phyloP scores from a whole-genome alignment of 1,140 invertebrate species.

The Mercenaria mercenaria region DNA sequence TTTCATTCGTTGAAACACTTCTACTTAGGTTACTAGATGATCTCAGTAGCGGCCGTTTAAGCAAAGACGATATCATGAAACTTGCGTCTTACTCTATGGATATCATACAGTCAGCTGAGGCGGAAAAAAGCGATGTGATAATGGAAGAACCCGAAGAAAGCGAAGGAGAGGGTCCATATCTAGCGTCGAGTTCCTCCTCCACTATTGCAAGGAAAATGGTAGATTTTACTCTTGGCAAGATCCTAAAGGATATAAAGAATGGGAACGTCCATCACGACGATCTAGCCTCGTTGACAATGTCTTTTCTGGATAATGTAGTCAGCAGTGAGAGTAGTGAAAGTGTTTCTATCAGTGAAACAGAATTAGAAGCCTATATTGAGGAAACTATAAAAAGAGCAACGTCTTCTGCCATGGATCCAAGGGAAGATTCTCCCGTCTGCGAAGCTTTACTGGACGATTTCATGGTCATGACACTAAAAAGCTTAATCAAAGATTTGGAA shows the following conservation, averaged over 20 bases:
- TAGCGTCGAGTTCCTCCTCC: conserved; percentile 51
- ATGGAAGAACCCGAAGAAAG: neutral
- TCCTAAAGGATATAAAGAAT: conserved; percentile 50
- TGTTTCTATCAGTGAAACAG: conserved; percentile 19
- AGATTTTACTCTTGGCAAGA: conserved; percentile 64
- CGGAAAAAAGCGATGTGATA: neutral
- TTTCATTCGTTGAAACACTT: conserved; percentile 59
- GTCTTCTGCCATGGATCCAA: neutral
- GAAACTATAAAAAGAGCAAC: neutral
- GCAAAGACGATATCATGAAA: conserved; percentile 58
- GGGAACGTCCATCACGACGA: conserved; percentile 57
- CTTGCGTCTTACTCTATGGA: conserved; percentile 60
- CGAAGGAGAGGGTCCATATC: neutral
- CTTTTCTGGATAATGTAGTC: conserved; percentile 17
- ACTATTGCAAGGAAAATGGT: conserved; percentile 59
- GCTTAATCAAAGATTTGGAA: conserved; percentile 50
- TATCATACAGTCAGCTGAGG: conserved; percentile 34
- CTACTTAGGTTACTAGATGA: conserved; percentile 63
- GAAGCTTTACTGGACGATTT: conserved; percentile 63
- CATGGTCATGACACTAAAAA: conserved; percentile 38
- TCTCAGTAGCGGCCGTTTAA: conserved; percentile 49
- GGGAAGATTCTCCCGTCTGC: conserved; percentile 45
- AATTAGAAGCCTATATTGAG: conserved; percentile 44
- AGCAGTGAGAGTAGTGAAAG: neutral
- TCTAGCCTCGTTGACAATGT: conserved; percentile 56